Conservation (phyloP, 2,888 invertebrate species). For the Nomada fabriciana region DNA sequence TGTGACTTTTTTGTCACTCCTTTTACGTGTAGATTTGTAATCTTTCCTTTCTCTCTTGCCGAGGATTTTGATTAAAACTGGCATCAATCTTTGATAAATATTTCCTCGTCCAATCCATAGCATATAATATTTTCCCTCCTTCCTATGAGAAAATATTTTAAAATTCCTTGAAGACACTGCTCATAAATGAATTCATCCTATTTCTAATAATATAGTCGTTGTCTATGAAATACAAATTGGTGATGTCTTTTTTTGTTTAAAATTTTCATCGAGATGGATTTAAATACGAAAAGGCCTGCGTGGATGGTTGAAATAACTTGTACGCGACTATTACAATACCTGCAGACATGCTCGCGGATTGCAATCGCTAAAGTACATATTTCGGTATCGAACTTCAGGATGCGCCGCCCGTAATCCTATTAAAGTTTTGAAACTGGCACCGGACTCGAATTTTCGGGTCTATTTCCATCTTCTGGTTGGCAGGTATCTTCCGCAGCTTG, state of each 20-base stretch:
- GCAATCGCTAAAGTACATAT: constrained; percentile 52
- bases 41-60: too few relatives aligned
- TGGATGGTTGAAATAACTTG: constrained; percentile 26
- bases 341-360: constrained; percentile 23
- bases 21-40: too few relatives aligned
- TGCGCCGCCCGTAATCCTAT: constrained; percentile 67
- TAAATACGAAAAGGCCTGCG: background rate
- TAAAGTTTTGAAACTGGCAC: constrained; percentile 72
- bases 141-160: too few relatives aligned
- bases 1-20: too few relatives aligned
- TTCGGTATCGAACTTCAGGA: constrained; percentile 62
- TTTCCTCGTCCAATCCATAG: background rate
- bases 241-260: background rate
- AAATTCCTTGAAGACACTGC: too few relatives aligned
- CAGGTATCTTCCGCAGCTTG: constrained; percentile 36
- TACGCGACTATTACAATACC: constrained; percentile 20
- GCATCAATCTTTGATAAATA: background rate
- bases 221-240: too few relatives aligned
- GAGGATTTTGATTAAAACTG: constrained; percentile 45
- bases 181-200: too few relatives aligned
- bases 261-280: too few relatives aligned
- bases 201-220: too few relatives aligned
- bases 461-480: constrained; percentile 48
- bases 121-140: too few relatives aligned
- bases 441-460: constrained; percentile 52